Conservation (phyloP, 2,113 vertebrate genomes). For the Hymenochirus boettgeri region DNA sequence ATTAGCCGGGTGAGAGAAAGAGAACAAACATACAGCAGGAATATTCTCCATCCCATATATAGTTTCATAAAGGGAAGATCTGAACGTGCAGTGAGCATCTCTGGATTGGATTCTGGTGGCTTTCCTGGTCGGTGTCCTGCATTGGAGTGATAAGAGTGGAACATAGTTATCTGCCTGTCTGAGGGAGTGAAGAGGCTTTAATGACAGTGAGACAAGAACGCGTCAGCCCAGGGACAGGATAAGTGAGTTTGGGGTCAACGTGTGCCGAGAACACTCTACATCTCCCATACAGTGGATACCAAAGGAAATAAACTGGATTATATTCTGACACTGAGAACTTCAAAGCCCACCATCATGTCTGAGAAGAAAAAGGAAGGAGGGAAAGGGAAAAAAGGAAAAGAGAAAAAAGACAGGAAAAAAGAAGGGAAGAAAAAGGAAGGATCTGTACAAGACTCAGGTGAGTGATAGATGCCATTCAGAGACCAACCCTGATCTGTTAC, state of each 20-base stretch:
- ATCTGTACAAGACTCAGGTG: not conserved
- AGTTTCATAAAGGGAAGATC: no score
- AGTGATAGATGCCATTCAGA: not conserved
- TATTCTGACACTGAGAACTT: constrained; percentile 4
- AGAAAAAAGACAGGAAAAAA: not conserved
- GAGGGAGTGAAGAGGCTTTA: not conserved
- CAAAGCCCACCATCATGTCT: constrained; percentile 20
- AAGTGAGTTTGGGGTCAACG: constrained; percentile 15
- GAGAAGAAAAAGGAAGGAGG: constrained; percentile 34
- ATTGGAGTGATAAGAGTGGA: no score
- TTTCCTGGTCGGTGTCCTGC: no score
- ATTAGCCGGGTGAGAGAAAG: no score
- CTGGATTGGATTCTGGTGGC: no score
- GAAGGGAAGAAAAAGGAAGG: not conserved
- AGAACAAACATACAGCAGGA: no score
- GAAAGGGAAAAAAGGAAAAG: constrained; percentile 30
- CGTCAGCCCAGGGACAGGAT: not conserved
- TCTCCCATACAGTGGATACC: no score
- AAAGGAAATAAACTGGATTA: constrained; percentile 32
- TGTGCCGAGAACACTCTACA: no score
- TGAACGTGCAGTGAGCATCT: no score
- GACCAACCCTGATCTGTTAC: no score
- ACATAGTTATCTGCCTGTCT: not conserved
- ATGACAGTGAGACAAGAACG: constrained; percentile 3
- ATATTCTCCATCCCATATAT: no score